Conservation (phyloP, 1,140 invertebrate species). For the Eumeta japonica region DNA sequence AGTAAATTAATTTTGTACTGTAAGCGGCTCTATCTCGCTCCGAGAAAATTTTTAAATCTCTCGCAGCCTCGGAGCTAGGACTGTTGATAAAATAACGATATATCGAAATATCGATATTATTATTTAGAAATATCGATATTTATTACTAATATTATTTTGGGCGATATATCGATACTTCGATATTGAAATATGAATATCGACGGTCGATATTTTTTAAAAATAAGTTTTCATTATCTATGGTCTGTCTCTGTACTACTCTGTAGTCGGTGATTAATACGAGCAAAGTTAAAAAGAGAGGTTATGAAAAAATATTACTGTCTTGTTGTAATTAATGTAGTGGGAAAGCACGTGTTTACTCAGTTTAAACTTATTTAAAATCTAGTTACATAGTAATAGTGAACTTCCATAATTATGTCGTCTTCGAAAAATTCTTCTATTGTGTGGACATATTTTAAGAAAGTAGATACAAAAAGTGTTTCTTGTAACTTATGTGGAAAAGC, state of each 20-base stretch:
- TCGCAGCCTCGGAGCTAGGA: not conserved
- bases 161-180: slow-evolving; percentile 8
- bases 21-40: no score
- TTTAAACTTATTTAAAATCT: slow-evolving; percentile 1
- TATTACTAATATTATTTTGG: slow-evolving; percentile 4
- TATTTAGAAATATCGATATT: slow-evolving; percentile 7
- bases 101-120: slow-evolving; percentile 1
- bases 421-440: slow-evolving; percentile 7
- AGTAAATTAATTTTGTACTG: no score
- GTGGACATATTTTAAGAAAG: slow-evolving; percentile 8
- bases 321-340: not conserved
- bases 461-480: slow-evolving; percentile 6
- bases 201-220: slow-evolving; percentile 7
- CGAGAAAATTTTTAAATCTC: no score
- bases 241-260: not conserved
- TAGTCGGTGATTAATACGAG: not conserved
- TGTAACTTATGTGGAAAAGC: no score
- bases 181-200: slow-evolving; percentile 7
- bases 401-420: not conserved
- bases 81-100: not conserved
- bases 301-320: not conserved
- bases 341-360: not conserved
- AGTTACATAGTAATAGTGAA: slow-evolving; percentile 4
- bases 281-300: slow-evolving; percentile 1
- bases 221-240: slow-evolving; percentile 9